Base-by-base conservation (phyloP, 2,113 vertebrate species). In the Menidia beryllina region DNA sequence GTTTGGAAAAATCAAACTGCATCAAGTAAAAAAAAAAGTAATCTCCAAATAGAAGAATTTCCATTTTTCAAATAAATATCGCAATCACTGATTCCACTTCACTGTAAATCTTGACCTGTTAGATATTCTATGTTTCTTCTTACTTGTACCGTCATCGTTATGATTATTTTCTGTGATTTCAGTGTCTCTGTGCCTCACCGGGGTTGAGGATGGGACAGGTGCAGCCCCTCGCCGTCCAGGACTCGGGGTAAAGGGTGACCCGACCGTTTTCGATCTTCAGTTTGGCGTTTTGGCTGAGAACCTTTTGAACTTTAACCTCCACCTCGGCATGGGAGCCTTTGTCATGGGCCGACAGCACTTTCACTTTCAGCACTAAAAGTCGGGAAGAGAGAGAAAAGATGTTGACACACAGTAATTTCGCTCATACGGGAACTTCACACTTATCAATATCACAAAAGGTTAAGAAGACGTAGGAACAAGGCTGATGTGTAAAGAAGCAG, bases 161-260 rank as follows among this genome's bases (percentile, higher is more conserved):
- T 41, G 2, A 41, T 45, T 45, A 45, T 45, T 14, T 13, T 43
- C 39, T 43, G 15, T 43, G 13, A 43, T 43, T 43, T 43, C 39
- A 43, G 39, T 43, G 13, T 34, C 7, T 23, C n/a, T 1, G 21
- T 60, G 60, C 71, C 94, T 87, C 81, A 98, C 98, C 97, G 15
- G 98, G 98, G 83, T 97, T 98, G 70, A 99, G 96, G 79, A 99
- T 94, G 10, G 98, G 98, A 72, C 98, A 99, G 64, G 98, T 99
- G 81, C 98, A 99, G 69, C 98, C 97, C 84, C 96, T 92, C 41
- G 94, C 94, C 0, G 97, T 99, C 98, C 98, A 99, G 19, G 97
- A 99, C 90, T 98, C 97, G 1, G 97, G 97, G 80, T 97, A 99
- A 36, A 99, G 93, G 0, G 91, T 97, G 69, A 93, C 90, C 23